phyloP scores from a whole-genome alignment of 1,140 invertebrate genomes.

The Philotrypesis tridentata region DNA sequence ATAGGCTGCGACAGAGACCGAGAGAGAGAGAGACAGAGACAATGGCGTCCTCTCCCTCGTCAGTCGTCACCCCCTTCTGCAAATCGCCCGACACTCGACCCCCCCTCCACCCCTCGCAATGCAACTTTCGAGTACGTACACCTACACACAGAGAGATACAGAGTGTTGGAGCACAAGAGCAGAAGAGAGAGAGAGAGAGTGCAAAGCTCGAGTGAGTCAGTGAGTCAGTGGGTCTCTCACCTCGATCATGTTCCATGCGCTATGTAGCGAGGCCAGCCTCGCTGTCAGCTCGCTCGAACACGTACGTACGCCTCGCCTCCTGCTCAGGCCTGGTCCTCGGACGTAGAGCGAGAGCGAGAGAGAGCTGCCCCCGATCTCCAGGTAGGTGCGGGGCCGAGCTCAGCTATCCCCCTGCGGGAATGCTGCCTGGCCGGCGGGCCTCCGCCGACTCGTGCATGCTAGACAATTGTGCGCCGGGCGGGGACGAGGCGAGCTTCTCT shows the following conservation, averaged over 20 bases:
- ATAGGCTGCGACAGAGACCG: too few species aligned
- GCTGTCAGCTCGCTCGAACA: conserved; percentile 58
- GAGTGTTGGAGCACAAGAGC: too few species aligned
- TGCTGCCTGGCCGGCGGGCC: conserved; percentile 61
- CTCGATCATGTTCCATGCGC: conserved; percentile 74
- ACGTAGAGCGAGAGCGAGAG: neutral
- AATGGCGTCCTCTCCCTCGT: neutral
- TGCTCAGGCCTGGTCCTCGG: neutral
- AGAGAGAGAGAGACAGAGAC: neutral
- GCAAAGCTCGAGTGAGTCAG: neutral
- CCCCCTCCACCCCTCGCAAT: too few species aligned
- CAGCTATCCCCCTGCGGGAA: conserved; percentile 45
- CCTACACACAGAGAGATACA: too few species aligned
- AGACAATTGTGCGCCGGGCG: too few species aligned
- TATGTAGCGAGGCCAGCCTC: conserved; percentile 72
- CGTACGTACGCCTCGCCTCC: too few species aligned
- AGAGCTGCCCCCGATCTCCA: neutral
- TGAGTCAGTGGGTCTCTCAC: conserved; percentile 58
- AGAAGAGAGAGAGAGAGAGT: too few species aligned
- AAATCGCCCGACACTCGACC: too few species aligned
- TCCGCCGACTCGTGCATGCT: conserved; percentile 67
- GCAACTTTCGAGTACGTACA: too few species aligned
- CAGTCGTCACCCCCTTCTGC: too few species aligned
- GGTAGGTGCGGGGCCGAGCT: too few species aligned
- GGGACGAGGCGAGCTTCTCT: too few species aligned